Evolutionary conservation across 2,888 invertebrate species (phyloP).

Genomic region (Lomographa bimaculata): DNA sequence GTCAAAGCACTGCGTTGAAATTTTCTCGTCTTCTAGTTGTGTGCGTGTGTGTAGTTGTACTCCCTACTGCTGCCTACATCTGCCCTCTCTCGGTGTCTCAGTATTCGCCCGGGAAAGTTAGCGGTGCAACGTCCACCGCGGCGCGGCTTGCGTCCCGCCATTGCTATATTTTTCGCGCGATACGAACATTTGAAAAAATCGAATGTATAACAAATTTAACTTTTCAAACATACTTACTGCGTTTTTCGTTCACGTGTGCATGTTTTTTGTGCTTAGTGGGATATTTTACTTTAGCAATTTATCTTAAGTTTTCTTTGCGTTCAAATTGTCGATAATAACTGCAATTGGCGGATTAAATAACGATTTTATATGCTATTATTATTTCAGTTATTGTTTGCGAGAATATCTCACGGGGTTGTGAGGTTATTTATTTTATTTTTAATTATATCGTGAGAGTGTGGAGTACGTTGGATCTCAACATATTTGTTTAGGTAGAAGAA

Average conservation of each 20-base stretch:
- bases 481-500: too few relatives aligned
- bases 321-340: too few relatives aligned
- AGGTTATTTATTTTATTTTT: constrained; percentile 23
- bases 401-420: constrained; percentile 14
- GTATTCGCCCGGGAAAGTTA: constrained; percentile 55
- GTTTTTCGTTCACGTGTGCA: constrained; percentile 6
- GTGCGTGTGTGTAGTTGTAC: too few relatives aligned
- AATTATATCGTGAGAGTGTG: too few relatives aligned
- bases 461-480: too few relatives aligned
- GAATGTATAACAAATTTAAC: constrained; percentile 29
- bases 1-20: too few relatives aligned
- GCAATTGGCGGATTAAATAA: too few relatives aligned
- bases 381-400: constrained; percentile 3
- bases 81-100: constrained; percentile 39
- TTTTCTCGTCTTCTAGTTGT: too few relatives aligned
- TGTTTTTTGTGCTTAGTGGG: constrained; percentile 2
- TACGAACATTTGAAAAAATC: constrained; percentile 31
- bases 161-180: constrained; percentile 55
- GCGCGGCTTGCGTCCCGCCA: constrained; percentile 38
- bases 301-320: too few relatives aligned
- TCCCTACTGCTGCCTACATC: too few relatives aligned
- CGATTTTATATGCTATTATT: too few relatives aligned
- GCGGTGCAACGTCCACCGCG: constrained; percentile 56
- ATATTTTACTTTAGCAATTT: too few relatives aligned
- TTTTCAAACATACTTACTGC: constrained; percentile 25